Percentiles rank a stretch among this genome's conserved stretches.
phyloP scores from a whole-genome alignment of 2,888 invertebrate species.

The Agrotis ipsilon region DNA sequence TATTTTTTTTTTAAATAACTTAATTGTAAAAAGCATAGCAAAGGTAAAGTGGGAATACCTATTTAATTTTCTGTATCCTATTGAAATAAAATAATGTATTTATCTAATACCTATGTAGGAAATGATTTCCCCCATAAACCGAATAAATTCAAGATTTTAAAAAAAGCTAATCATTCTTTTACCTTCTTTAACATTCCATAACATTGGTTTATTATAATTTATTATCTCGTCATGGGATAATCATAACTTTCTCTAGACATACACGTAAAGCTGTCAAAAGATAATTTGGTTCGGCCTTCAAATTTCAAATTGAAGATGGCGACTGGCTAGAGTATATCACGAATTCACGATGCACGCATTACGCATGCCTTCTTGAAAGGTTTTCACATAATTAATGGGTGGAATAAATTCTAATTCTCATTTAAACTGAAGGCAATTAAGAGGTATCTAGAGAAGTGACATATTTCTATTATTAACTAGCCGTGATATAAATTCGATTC shows the following conservation, averaged over 20 bases:
- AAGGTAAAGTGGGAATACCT: too few relatives aligned
- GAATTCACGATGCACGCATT: slow-evolving; percentile 22
- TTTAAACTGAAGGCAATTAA: slow-evolving; percentile 14
- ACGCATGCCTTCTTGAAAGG: slow-evolving; percentile 13
- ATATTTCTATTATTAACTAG: slow-evolving; percentile 1
- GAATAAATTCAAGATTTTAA: too few relatives aligned
- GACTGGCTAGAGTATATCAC: slow-evolving; percentile 5
- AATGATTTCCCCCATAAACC: too few relatives aligned
- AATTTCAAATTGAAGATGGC: slow-evolving; percentile 52
- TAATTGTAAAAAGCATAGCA: too few relatives aligned
- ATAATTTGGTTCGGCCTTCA: slow-evolving; percentile 48
- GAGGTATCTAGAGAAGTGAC: background rate
- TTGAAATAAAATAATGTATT: too few relatives aligned
- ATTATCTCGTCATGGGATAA: slow-evolving; percentile 30
- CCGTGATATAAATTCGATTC: background rate
- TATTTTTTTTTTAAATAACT: too few relatives aligned
- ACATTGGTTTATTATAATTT: slow-evolving; percentile 20
- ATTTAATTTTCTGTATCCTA: too few relatives aligned
- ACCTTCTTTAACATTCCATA: background rate
- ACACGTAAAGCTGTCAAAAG: slow-evolving; percentile 30
- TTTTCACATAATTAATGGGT: slow-evolving; percentile 24
- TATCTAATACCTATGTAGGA: too few relatives aligned
- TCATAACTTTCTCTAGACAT: slow-evolving; percentile 48
- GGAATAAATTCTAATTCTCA: slow-evolving; percentile 21
- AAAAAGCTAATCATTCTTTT: background rate